A percentile compares a stretch with the other conserved stretches of the same genome.
These are phyloP conservation scores for Xenus cinereus DNA, from an alignment of 2,113 vertebrate species.

Conservation along the genomic window DNA sequence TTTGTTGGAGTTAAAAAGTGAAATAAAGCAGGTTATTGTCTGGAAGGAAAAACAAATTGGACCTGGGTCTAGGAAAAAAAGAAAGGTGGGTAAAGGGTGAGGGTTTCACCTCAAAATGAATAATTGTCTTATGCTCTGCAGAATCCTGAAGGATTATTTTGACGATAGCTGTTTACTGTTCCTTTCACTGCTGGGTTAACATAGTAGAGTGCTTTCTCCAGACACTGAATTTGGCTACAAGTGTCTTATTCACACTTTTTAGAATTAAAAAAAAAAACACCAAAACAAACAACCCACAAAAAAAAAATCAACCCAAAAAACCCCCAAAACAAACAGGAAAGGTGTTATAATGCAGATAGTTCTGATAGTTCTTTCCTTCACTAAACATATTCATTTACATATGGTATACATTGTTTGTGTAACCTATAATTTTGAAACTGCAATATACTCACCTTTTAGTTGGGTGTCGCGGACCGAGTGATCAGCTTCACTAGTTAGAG, in stretches of 20 bases:
- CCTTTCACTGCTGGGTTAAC: background rate
- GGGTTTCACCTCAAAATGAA: background rate
- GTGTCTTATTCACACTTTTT: background rate
- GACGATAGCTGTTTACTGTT: background rate
- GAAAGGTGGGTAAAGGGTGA: background rate
- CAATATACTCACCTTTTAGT: background rate
- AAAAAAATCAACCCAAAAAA: too few relatives aligned
- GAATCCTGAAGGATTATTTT: background rate
- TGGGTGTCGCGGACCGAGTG: too few relatives aligned
- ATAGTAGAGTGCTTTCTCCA: background rate
- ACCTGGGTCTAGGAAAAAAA: background rate
- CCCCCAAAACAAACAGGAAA: background rate
- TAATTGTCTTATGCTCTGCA: background rate
- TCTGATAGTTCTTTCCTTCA: background rate
- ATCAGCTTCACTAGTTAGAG: too few relatives aligned
- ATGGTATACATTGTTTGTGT: background rate
- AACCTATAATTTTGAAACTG: background rate
- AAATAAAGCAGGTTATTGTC: background rate
- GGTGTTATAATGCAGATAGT: background rate
- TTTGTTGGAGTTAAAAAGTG: background rate
- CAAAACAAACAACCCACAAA: too few relatives aligned
- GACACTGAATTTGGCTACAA: background rate
- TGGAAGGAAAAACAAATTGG: background rate
- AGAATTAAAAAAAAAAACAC: background rate
- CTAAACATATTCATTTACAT: background rate